Evolutionary conservation across 2,113 vertebrate species (phyloP), one percentile per base, ranked within the genome.

Genomic region (Neotragus pygmaeus): DNA sequence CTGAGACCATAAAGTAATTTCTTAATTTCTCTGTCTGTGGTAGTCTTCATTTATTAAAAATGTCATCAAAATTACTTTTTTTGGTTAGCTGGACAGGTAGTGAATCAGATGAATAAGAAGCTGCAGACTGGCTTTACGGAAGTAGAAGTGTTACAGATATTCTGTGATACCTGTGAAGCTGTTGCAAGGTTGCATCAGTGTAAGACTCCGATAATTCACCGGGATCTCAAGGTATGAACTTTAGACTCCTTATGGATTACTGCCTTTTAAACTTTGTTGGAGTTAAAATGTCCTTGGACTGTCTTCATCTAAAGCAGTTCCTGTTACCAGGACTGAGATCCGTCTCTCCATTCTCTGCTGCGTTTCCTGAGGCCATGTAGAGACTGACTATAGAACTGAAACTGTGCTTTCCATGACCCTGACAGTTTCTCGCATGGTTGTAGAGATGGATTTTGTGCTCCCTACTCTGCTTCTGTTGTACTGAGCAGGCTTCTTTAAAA

Each of bases 101-200:
- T 99, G 97, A 99, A 99, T 98, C 99, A 99, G 98, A 99, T 99
- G 99, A 99, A 99, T 96, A 99, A 99, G 98, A 98, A 99, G 47
- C 95, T 99, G 90, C 99, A 99, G 57, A 99, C 99, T 9, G 99
- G 99, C 80, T 99, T 99, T 97, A 99, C 98, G 0, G 99, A 99
- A 98, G 90, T 99, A 0, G 99, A 99, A 98, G 99, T 99, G 16
- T 98, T 99, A 92, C 99, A 98, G 90, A 99, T 99, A 98, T 99
- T 99, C 97, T 99, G 99, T 75, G 99, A 99, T 96, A 98, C 99
- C 43, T 99, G 99, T 75, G 99, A 99, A 98, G 99, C 99, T 3
- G 99, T 99, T 55, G 99, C 99, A 57, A 99, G 99, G 53, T 98
- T 99, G 92, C 99, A 99, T 98, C 99, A 99, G 55, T 99, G 99